Conservation (phyloP, 1,140 invertebrate species). For the Zaprionus capensis region DNA sequence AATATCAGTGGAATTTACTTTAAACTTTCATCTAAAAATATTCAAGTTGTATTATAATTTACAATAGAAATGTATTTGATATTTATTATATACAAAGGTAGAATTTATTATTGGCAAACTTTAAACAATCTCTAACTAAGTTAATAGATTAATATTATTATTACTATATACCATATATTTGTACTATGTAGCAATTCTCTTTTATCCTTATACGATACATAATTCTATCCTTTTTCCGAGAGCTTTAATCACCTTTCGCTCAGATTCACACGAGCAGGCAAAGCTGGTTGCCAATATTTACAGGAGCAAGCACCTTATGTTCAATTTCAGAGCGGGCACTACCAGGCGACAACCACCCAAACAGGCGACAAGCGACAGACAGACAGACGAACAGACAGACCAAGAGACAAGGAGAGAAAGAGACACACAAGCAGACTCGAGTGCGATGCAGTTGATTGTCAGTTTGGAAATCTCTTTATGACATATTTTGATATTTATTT, state of each 20-base stretch:
- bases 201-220: not conserved
- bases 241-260: conserved; percentile 10
- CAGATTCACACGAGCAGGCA: conserved; percentile 23
- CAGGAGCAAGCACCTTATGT: conserved; percentile 33
- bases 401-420: conserved; percentile 14
- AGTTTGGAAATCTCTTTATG: conserved; percentile 72
- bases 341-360: conserved; percentile 2
- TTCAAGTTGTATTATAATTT: too few species aligned
- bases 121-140: too few species aligned
- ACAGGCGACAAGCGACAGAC: not conserved
- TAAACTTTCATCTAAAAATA: too few species aligned
- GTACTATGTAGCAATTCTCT: not conserved
- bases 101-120: too few species aligned
- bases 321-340: conserved; percentile 32
- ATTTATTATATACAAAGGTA: too few species aligned
- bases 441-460: conserved; percentile 31
- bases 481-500: conserved; percentile 84
- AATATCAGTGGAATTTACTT: too few species aligned
- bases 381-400: not conserved
- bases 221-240: not conserved
- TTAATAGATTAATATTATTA: too few species aligned
- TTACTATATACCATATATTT: too few species aligned
- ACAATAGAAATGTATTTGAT: too few species aligned
- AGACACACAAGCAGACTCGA: not conserved
- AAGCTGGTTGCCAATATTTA: conserved; percentile 25